Evolutionary conservation across 2,113 vertebrate species (phyloP).

Genomic region (Caranx melampygus): DNA sequence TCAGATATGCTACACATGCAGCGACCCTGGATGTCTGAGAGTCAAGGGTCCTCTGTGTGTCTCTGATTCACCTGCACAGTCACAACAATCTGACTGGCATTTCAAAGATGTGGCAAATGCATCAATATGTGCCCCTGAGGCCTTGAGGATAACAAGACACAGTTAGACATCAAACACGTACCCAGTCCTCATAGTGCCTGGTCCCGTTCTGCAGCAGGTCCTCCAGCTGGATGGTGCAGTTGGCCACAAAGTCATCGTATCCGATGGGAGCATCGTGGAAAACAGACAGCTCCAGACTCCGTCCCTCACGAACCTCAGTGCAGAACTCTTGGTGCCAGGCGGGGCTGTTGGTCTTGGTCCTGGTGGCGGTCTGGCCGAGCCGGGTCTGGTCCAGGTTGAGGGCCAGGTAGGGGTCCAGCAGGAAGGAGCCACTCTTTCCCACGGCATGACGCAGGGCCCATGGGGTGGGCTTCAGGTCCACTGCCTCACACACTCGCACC

Average conservation of each 20-base stretch:
- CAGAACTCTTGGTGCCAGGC: constrained; percentile 99
- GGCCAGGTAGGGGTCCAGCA: constrained; percentile 97
- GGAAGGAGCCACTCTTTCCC: constrained; percentile 95
- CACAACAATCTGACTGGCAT: background rate
- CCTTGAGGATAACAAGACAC: background rate
- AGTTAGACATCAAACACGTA: constrained; percentile 76
- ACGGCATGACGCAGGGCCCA: constrained; percentile 98
- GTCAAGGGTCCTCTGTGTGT: background rate
- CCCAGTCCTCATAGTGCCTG: constrained; percentile 99
- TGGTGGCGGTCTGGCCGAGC: constrained; percentile 97
- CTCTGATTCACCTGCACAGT: background rate
- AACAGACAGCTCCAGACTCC: constrained; percentile 97
- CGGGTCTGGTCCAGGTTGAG: constrained; percentile 98
- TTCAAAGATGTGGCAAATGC: background rate
- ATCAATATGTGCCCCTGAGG: background rate
- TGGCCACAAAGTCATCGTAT: constrained; percentile 99
- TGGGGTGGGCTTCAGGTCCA: constrained; percentile 97
- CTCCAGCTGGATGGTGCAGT: constrained; percentile 99
- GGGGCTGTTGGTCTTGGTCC: constrained; percentile 97
- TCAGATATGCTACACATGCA: constrained; percentile 4
- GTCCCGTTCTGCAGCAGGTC: constrained; percentile 99
- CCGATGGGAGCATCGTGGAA: constrained; percentile 99
- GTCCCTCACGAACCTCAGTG: constrained; percentile 95
- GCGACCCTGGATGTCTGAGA: background rate
- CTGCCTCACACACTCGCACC: constrained; percentile 97